phyloP scores from a whole-genome alignment of 2,888 invertebrate genomes.

The Plebejus anna region DNA sequence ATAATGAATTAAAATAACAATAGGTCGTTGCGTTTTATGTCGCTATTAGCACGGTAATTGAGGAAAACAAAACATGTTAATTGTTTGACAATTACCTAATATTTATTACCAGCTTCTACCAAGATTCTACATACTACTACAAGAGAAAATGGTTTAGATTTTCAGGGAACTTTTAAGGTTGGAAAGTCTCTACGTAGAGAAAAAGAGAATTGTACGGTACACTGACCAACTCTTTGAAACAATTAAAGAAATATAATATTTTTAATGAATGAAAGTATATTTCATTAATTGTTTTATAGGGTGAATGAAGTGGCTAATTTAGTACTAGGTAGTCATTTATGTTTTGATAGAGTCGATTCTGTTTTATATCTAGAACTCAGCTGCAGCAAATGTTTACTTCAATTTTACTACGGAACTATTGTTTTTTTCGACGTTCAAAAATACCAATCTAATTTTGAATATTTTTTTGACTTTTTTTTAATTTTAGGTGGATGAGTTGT shows the following conservation, averaged over 20 bases:
- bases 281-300: too few relatives aligned
- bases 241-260: too few relatives aligned
- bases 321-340: too few relatives aligned
- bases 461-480: background rate
- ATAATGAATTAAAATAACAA: slow-evolving; percentile 23
- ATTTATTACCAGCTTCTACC: background rate
- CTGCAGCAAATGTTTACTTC: too few relatives aligned
- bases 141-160: background rate
- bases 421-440: too few relatives aligned
- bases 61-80: slow-evolving; percentile 9
- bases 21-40: background rate
- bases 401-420: too few relatives aligned
- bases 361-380: too few relatives aligned
- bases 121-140: background rate
- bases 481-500: slow-evolving; percentile 90
- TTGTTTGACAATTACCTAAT: slow-evolving; percentile 8
- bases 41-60: background rate
- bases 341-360: too few relatives aligned
- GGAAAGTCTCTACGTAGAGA: background rate
- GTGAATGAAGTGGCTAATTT: too few relatives aligned
- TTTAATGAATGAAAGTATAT: too few relatives aligned
- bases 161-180: background rate
- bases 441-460: background rate
- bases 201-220: too few relatives aligned
- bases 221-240: too few relatives aligned